These are phyloP conservation scores for Parascotia fuliginaria DNA, from an alignment of 2,888 invertebrate species.

Conservation along the genomic window DNA sequence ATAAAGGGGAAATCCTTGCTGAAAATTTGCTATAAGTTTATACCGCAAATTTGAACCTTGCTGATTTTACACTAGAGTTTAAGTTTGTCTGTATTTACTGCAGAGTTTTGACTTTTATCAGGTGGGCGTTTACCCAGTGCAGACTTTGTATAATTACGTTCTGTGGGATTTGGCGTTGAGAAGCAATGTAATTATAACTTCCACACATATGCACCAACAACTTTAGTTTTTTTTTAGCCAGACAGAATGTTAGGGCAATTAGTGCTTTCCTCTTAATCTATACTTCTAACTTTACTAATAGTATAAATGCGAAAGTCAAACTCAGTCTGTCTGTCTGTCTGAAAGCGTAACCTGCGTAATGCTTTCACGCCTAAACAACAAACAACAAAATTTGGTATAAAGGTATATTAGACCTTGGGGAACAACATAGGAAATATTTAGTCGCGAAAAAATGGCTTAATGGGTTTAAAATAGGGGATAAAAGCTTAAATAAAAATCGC, in stretches of 20 bases:
- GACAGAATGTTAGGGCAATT: constrained; percentile 22
- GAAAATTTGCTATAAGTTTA: constrained; percentile 51
- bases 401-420: too few relatives aligned
- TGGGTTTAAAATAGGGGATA: too few relatives aligned
- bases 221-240: constrained; percentile 31
- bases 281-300: too few relatives aligned
- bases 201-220: constrained; percentile 44
- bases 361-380: too few relatives aligned
- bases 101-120: constrained; percentile 51
- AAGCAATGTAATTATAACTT: constrained; percentile 65
- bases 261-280: constrained; percentile 9
- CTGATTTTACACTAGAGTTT: constrained; percentile 35
- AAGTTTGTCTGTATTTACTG: constrained; percentile 34
- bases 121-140: constrained; percentile 60
- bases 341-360: too few relatives aligned
- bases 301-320: too few relatives aligned
- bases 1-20: constrained; percentile 69
- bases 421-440: too few relatives aligned
- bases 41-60: constrained; percentile 48
- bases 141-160: constrained; percentile 73
- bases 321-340: too few relatives aligned
- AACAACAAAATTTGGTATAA: too few relatives aligned
- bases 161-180: constrained; percentile 57
- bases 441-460: too few relatives aligned
- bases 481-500: too few relatives aligned